Evolutionary conservation across 2,797 vertebrate genomes (phyloP), one percentile per base, ranked within the genome.

Genomic region (Enteromius fasciolatus): DNA sequence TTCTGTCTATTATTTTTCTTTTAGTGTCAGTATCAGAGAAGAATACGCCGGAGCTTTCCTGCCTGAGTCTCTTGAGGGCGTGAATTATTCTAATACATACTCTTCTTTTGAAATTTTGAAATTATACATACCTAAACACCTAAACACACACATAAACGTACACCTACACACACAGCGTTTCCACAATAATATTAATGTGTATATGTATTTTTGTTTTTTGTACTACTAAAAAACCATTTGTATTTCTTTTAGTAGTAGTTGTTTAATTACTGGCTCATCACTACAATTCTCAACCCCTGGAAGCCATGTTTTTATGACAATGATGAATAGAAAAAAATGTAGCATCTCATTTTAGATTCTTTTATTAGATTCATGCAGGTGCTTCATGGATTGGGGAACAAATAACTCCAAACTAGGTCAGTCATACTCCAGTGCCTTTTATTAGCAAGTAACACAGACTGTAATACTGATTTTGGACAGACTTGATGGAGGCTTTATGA

Each of bases 321-420:
- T 61, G 52, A 81, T 46, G 31, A 59, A 79, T 72, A 18, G 41
- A 81, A 68, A 81, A 7, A 73, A 80, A 73, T 36, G 9, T 20
- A 48, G 36, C 10, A 10, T 70, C 17, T 33, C 12, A 8, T 36
- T 23, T 74, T 81, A 36, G 14, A 36, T 46, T 36, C 12, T 52
- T 73, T 73, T 36, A 36, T 81, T 73, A 81, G 80, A 20, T 81
- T 52, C 68, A 48, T 63, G 54, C 44, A 73, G 41, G 44, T 81
- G 57, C 31, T 18, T 63, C 33, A 28, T 48, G 11, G 10, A 23
- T 54, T 52, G 10, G 33, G n/a, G 46, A 81, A 28, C 69, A 81
- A 54, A 41, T 41, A 63, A 50, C n/a, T 31, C 39, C 68, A 66
- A 63, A 80, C 64, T 84, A 63, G 78, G 78, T 64, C 61, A 78